Evolutionary conservation across 2,797 vertebrate species (phyloP), one percentile per base, ranked within the genome.

Genomic region (Dallia pectoralis): DNA sequence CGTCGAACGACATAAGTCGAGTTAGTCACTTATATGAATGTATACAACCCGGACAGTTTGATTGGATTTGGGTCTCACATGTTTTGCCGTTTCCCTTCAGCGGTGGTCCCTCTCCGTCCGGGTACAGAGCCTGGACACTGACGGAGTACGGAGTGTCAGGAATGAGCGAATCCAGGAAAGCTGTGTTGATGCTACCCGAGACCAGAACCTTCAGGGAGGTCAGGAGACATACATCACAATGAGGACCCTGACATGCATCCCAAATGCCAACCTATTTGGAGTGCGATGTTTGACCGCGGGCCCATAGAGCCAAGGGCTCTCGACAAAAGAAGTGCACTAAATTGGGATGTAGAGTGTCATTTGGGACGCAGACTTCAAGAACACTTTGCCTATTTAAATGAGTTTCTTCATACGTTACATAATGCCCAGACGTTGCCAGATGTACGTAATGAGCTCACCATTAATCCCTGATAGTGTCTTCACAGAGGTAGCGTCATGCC

Each of bases 131-230:
- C 0, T 92, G 29, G 3, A 99, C 94, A 2, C 84, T 91, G 79
- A 99, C 86, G 0, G 93, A 91, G 78, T 99, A 99, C 3, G 92
- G 89, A 0, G 96, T 98, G 75, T 99, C 97, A 0, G 96, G 96
- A 77, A 91, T 84, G 85, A 99, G 92, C 74, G 92, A 92, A 77
- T 98, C 97, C 89, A 99, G 88, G 87, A 95, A 92, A 74, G 94
- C 93, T 0, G 90, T 96, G 85, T 89, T 93, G 16, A 88, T 86
- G 51, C 90, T 97, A 75, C 94, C 96, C 19, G 96, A 91, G 84
- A 98, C 93, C 83, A 97, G 90, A 63, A 96, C 91, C 98, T 99
- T 84, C 48, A 15, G 19, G 77, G 76, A 29, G 44, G 77, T 29
- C 59, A 74, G 19, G 30, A 27, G 14, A 47, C 36, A 66, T 36